Base-by-base conservation (phyloP, 2,888 invertebrate genomes). In the Lutraria lutraria region DNA sequence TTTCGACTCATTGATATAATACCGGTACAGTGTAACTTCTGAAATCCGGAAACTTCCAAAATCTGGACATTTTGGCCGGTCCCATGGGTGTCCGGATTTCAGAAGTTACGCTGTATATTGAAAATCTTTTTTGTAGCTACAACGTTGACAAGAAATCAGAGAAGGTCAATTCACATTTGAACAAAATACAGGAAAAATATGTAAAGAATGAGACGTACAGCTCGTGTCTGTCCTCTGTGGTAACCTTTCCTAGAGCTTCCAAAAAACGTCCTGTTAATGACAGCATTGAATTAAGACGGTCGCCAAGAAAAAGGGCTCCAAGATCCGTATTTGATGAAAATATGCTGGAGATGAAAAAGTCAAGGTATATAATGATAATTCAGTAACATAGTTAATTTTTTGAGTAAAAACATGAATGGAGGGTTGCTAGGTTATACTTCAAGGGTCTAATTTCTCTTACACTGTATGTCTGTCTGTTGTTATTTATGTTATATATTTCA, bases 191-290 rank as follows among this genome's bases (percentile, higher is more conserved):
- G 34, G 94, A 95, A 43, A 93, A 92, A 72, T 92, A 91, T 52
- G 91, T 94, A 6, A 92, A 89, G 43, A 87, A 92, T 0, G 94
- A 94, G 72, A 94, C 94, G 0, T 89, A 89, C 85, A 93, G 93
- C 68, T 93, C 93, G 21, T 93, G 91, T 80, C 88, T 85, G 60
- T 87, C 90, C 8, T 53, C 83, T 0, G 56, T 79, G n/a, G 87
- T 90, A 2, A 12, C 91, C 12, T 92, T 92, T 87, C 90, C 90
- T 53, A 90, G 82, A 53, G 84, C 85, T 21, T 56, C 29, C 25
- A 89, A 85, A 63, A 90, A 83, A 52, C 86, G 53, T 43, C 29
- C 52, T 13, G 15, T 53, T 12, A 81, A 53, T 53, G 15, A 29
- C 21, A 89, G 81, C 15, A 31, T 34, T 19, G 91, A 88, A 60